Conservation (phyloP, 1,140 invertebrate species). For the Cotesia chilonis region DNA sequence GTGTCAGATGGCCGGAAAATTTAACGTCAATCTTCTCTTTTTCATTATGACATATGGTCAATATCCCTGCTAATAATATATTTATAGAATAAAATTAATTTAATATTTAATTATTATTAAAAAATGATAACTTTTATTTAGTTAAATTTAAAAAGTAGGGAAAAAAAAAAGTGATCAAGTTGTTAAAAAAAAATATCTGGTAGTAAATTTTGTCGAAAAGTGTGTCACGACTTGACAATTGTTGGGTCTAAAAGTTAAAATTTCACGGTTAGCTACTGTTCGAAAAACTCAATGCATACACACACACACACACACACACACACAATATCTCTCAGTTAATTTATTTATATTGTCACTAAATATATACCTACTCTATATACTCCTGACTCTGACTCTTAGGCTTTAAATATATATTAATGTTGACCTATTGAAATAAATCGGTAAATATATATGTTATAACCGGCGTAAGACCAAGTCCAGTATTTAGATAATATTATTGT, state of each 20-base stretch:
- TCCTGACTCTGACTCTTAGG: too few relatives aligned
- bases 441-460: too few relatives aligned
- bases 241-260: background rate
- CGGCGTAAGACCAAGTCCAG: background rate
- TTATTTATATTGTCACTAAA: too few relatives aligned
- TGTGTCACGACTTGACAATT: constrained; percentile 6
- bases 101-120: background rate
- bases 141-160: background rate
- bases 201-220: constrained; percentile 7
- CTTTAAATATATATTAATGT: too few relatives aligned
- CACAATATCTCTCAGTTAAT: too few relatives aligned
- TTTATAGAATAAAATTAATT: background rate
- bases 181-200: background rate
- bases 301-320: too few relatives aligned
- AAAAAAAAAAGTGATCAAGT: background rate
- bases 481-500: background rate
- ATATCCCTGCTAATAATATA: background rate
- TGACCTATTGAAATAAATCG: too few relatives aligned
- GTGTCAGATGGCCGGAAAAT: constrained; percentile 62
- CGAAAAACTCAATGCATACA: too few relatives aligned
- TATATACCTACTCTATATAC: too few relatives aligned
- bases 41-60: constrained; percentile 50
- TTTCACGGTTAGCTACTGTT: constrained; percentile 2
- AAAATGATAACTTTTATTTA: background rate
- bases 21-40: constrained; percentile 51